Base-by-base conservation (phyloP, 2,797 vertebrate species). In the Sparus aurata region DNA sequence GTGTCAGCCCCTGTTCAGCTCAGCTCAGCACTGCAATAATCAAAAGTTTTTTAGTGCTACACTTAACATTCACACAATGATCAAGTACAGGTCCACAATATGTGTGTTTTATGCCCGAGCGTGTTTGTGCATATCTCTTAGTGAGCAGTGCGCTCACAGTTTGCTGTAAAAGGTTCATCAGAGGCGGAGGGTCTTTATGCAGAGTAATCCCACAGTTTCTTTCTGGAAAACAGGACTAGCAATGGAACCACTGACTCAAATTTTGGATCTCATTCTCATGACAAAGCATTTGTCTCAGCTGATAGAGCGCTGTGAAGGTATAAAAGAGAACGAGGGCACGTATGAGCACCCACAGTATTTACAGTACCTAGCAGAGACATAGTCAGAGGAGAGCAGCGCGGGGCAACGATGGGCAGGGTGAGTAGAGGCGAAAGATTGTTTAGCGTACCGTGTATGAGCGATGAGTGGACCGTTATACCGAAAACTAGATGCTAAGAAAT, bases 201-300 rank as follows among this genome's bases (percentile, higher is more conserved):
- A 52, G 66, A 3, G 71, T 96, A 96, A 97, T 97, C 95, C 95
- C 93, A 86, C 87, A 75, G 95, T 91, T 89, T 92, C 95, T 95
- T 95, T 96, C 94, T 96, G 93, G 95, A 96, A 96, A 93, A 91
- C 73, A 64, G 90, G 92, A 94, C 87, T 92, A 93, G 94, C 87
- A 83, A 86, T 92, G 84, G 94, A 96, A 96, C 90, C 93, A 95
- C 95, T 97, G 96, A 97, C 91, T 96, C 94, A 95, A 95, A 95
- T 95, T 95, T 96, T 97, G 96, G 95, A 96, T 95, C 88, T 94
- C 68, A 88, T 96, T 97, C 94, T 96, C 95, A 96, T 95, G 95
- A 97, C 95, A 87, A 95, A 96, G 96, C 95, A 91, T 78, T 93
- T 95, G 93, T 94, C 93, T 90, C 75, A 34, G 30, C 73, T 82